Evolutionary conservation across 2,797 vertebrate species (phyloP).

Genomic region (Syncerus caffer): DNA sequence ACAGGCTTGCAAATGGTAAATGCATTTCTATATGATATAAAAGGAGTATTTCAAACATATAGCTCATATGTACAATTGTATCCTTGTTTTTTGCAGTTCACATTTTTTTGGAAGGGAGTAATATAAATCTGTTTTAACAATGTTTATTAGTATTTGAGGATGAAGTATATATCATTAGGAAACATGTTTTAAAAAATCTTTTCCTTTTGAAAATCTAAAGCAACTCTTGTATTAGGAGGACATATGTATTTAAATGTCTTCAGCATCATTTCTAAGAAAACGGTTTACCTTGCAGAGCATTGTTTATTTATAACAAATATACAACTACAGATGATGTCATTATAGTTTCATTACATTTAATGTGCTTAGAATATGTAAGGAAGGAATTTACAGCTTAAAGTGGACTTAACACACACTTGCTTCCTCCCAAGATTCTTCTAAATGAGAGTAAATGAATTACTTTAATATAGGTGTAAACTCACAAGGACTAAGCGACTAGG

Average conservation of each 20-base stretch:
- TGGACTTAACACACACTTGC: neutral
- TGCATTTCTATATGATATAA: slow-evolving; percentile 39
- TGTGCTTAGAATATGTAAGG: slow-evolving; percentile 11
- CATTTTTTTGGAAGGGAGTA: neutral
- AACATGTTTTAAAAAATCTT: neutral
- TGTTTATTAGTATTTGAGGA: slow-evolving; percentile 15
- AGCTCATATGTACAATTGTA: neutral
- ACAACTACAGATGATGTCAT: slow-evolving; percentile 1
- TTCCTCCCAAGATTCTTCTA: slow-evolving; percentile 23
- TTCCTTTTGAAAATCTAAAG: neutral
- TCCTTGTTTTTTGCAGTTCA: slow-evolving; percentile 24
- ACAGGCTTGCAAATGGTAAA: slow-evolving; percentile 18
- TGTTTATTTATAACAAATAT: neutral
- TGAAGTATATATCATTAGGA: slow-evolving; percentile 13
- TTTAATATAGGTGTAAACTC: neutral
- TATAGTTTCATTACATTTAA: slow-evolving; percentile 27
- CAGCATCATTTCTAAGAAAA: slow-evolving; percentile 15
- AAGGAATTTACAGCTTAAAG: slow-evolving; percentile 13
- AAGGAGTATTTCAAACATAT: slow-evolving; percentile 6
- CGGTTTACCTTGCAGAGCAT: neutral
- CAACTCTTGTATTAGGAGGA: slow-evolving; percentile 26
- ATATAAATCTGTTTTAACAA: slow-evolving; percentile 1
- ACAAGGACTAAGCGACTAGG: neutral
- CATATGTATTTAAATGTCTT: slow-evolving; percentile 27
- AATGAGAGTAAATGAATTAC: neutral